Base-by-base conservation (phyloP, 1,140 invertebrate genomes). In the Drosophila orosa region DNA sequence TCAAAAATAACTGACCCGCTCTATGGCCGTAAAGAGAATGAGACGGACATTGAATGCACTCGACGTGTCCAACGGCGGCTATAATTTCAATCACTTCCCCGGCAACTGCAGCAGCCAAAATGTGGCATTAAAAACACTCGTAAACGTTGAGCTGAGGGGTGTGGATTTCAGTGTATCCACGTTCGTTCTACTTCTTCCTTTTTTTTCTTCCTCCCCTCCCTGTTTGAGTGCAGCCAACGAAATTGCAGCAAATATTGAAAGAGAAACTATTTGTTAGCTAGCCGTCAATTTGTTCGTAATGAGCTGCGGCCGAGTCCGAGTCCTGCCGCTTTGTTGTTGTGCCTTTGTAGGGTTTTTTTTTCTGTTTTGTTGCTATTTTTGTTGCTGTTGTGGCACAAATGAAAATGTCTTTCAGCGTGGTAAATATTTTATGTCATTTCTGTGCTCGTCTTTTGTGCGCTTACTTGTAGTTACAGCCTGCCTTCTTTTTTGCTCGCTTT, bases 391-490 rank as follows among this genome's bases (percentile, higher is more conserved):
- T 71, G 66, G n/a, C 45, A 33, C 45, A 82, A 85, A 78, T 87
- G 65, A 87, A 87, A 82, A 68, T 87, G 80, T 80, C 79, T 89
- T 87, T 87, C 71, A 74, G 55, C 62, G 39, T 77, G 62, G 50
- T 87, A 87, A 87, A 87, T 87, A 77, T 87, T 87, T 87, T 67
- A 83, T 87, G 75, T 74, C 58, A 71, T 73, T 73, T 68, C 61
- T 58, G 44, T 55, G 60, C 48, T 48, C 59, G 45, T 66, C 58
- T 71, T 58, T 61, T 59, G 48, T 73, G 68, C 27, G 54, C 47
- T 68, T 52, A 58, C 68, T 72, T 58, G 68, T 71, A 58, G 50
- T 66, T 71, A 35, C 50, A 54, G 52, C 15, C 40, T n/a, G 56
- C 40, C 37, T 66, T 13, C 29, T 42, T 61, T 39, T 39, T 31